A percentile compares a stretch with the other conserved stretches of the same genome.
phyloP scores from a whole-genome alignment of 2,113 vertebrate genomes.

The Bettongia penicillata region DNA sequence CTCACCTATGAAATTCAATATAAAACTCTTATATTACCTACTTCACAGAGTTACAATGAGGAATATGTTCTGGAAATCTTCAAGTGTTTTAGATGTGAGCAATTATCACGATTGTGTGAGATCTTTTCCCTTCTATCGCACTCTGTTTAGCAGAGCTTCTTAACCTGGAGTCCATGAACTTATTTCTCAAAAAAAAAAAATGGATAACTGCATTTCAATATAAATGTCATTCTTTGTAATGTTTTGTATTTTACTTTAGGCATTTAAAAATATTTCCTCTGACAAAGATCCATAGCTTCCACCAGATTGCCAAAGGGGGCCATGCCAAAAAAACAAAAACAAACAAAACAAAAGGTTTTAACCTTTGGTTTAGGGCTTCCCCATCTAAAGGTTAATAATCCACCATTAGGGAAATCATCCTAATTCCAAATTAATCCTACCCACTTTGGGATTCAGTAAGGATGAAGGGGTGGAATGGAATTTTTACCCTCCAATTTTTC shows the following conservation, averaged over 20 bases:
- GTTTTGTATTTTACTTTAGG: not conserved
- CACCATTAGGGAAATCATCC: not conserved
- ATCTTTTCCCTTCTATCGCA: not conserved
- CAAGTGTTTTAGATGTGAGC: not conserved
- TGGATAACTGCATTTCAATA: not conserved
- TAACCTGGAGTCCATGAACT: not conserved
- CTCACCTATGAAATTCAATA: not conserved
- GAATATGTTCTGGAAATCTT: not conserved
- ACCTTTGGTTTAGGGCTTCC: not conserved
- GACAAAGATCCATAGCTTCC: not conserved
- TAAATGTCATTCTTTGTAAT: not conserved
- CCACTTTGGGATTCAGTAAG: not conserved
- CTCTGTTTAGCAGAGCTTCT: not conserved
- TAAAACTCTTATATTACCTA: not conserved
- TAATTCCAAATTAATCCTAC: not conserved
- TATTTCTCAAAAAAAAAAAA: not conserved
- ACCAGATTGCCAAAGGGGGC: not conserved
- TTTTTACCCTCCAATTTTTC: not conserved
- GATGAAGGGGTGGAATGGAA: not conserved
- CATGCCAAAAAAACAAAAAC: not conserved
- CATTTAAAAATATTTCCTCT: not conserved
- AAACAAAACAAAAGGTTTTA: not conserved
- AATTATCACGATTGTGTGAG: not conserved
- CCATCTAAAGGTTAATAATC: not conserved
- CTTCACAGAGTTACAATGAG: not conserved